Percentiles rank a stretch among this genome's conserved stretches.
Evolutionary conservation across 2,888 invertebrate genomes (phyloP).

Genomic region (Muscina levida): DNA sequence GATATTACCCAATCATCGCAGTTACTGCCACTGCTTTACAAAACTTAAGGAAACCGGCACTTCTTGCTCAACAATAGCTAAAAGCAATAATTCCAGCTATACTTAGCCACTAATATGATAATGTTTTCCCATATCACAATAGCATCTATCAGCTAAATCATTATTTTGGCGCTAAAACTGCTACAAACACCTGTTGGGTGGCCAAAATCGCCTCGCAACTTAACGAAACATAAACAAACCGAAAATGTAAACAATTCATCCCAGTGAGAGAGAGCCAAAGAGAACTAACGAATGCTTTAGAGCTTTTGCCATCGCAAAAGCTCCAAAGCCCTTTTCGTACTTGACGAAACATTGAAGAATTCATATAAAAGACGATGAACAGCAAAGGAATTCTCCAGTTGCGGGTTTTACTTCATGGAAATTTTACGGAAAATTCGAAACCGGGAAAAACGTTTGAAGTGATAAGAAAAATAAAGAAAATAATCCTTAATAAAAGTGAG

Average conservation of each 20-base stretch:
- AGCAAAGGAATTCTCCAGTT: constrained; percentile 50
- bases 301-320: constrained; percentile 52
- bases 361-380: constrained; percentile 52
- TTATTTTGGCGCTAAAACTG: constrained; percentile 51
- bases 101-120: too few relatives aligned
- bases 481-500: background rate
- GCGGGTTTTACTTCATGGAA: constrained; percentile 52
- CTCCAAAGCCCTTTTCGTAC: constrained; percentile 44
- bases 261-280: constrained; percentile 12
- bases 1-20: too few relatives aligned
- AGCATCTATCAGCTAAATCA: background rate
- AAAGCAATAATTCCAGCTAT: too few relatives aligned
- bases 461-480: background rate
- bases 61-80: too few relatives aligned
- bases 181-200: constrained; percentile 57
- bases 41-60: too few relatives aligned
- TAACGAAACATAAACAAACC: constrained; percentile 46
- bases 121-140: too few relatives aligned
- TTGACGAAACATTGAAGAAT: constrained; percentile 49
- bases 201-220: background rate
- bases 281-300: background rate
- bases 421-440: constrained; percentile 38
- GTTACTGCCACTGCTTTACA: too few relatives aligned
- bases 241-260: constrained; percentile 44
- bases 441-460: constrained; percentile 14